Evolutionary conservation across 2,797 vertebrate species (phyloP), one percentile per base, ranked within the genome.

Genomic region (Bradypus variegatus): DNA sequence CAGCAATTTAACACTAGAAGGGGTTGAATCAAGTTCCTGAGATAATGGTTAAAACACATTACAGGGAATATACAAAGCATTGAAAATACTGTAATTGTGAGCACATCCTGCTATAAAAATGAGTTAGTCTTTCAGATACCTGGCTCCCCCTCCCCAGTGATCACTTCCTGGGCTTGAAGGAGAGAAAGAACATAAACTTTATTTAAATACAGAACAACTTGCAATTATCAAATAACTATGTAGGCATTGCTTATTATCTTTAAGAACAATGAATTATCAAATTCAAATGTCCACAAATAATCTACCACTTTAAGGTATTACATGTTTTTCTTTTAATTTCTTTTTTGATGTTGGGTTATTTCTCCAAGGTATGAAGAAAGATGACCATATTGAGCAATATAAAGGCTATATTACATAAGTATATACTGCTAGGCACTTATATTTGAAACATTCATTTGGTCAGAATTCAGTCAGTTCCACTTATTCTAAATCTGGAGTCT

Each of bases 161-260:
- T 33, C 50, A 91, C 50, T 82, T 91, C 60, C 65, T 41, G 53
- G 23, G 31, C n/a, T 88, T 78, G 50, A 70, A 89, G 48, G 9
- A 83, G 53, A 92, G 65, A 89, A 77, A 89, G 29, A 72, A 92
- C 29, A 87, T 36, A 91, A 90, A 89, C 38, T 53, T 76, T 38
- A 83, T 13, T 8, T 69, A 89, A 91, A 77, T 67, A 84, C 6
- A 82, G n/a, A 81, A 69, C 11, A 92, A 45, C 27, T 88, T 94
- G 73, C 58, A 75, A 79, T 45, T 86, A 65, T 33, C 91, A 87
- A 91, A 67, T 76, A 95, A 91, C 79, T 62, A 58, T 9, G 1
- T 21, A 91, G 91, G 23, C 69, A 78, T 27, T 27, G 19, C 62
- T 94, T 65, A 90, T 36, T 19, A 92, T 65, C 50, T 75, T 38